Conservation (phyloP, 2,888 invertebrate species). For the Dorcus parallelipipedus region DNA sequence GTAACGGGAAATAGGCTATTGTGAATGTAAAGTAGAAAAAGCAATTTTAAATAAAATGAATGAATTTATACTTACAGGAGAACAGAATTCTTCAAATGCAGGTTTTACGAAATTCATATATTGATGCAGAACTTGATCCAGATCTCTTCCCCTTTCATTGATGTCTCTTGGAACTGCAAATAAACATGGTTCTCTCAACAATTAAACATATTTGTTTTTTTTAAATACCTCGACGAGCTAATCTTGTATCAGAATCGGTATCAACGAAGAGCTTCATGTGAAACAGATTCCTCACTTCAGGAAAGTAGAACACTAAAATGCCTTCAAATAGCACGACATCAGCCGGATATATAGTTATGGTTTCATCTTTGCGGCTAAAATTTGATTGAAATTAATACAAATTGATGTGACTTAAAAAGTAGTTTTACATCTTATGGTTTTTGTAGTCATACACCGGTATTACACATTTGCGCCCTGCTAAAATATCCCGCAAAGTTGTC, state of each 20-base stretch:
- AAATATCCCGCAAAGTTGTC: constrained; percentile 75
- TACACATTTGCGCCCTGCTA: constrained; percentile 81
- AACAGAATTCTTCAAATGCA: constrained; percentile 99
- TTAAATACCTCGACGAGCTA: constrained; percentile 84
- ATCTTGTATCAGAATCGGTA: constrained; percentile 95
- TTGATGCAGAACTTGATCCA: constrained; percentile 92
- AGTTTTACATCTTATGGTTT: constrained; percentile 77
- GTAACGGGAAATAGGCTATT: no score
- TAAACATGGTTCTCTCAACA: constrained; percentile 2
- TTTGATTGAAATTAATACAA: constrained; percentile 1
- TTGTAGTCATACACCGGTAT: constrained; percentile 94
- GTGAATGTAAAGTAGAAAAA: no score
- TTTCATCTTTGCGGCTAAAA: constrained; percentile 60
- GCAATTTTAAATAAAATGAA: not conserved
- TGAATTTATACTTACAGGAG: constrained; percentile 70
- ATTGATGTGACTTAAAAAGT: constrained; percentile 16
- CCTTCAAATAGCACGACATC: constrained; percentile 98
- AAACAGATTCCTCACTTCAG: constrained; percentile 89
- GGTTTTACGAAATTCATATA: constrained; percentile 99
- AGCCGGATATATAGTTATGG: constrained; percentile 84
- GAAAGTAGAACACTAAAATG: constrained; percentile 96
- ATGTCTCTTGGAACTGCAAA: constrained; percentile 89
- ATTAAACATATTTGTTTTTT: not conserved
- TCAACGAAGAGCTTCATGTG: constrained; percentile 99
- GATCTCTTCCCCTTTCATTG: constrained; percentile 87